Evolutionary conservation across 2,113 vertebrate species (phyloP).

Genomic region (Tautogolabrus adspersus): DNA sequence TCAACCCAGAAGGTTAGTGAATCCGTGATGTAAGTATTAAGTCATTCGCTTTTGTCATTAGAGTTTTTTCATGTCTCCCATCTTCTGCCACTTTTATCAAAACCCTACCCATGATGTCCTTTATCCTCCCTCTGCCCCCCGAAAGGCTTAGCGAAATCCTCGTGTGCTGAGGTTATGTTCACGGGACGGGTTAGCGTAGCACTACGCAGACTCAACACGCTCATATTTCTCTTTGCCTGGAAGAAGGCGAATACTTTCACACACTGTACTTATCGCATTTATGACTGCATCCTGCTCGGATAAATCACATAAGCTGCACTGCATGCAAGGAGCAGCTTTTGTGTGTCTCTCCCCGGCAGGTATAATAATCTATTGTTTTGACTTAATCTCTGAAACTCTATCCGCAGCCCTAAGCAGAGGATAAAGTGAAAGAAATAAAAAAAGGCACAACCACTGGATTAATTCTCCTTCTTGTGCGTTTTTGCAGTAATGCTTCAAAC

Average conservation of each 20-base stretch:
- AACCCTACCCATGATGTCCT: slow-evolving; percentile 7
- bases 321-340: slow-evolving; percentile 48
- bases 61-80: slow-evolving; percentile 20
- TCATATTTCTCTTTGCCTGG: slow-evolving; percentile 30
- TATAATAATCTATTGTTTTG: slow-evolving; percentile 61
- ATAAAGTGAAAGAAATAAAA: slow-evolving; percentile 1
- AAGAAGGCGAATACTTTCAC: slow-evolving; percentile 16
- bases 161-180: slow-evolving; percentile 44
- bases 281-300: slow-evolving; percentile 27
- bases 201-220: slow-evolving; percentile 26
- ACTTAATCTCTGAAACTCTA: slow-evolving; percentile 63
- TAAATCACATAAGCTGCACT: slow-evolving; percentile 61
- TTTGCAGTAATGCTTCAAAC: slow-evolving; percentile 34
- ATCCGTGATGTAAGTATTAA: slow-evolving; percentile 20
- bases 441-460: slow-evolving; percentile 30
- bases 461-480: slow-evolving; percentile 39
- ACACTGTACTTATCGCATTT: slow-evolving; percentile 55
- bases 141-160: slow-evolving; percentile 36
- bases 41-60: slow-evolving; percentile 2
- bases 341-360: slow-evolving; percentile 39
- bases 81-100: slow-evolving; percentile 1
- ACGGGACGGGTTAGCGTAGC: slow-evolving; percentile 38
- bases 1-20: slow-evolving; percentile 76
- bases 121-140: slow-evolving; percentile 19
- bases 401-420: slow-evolving; percentile 27